Evolutionary conservation across 1,140 invertebrate species (phyloP), one percentile per base, ranked within the genome.

Genomic region (Drosophila mayri): DNA sequence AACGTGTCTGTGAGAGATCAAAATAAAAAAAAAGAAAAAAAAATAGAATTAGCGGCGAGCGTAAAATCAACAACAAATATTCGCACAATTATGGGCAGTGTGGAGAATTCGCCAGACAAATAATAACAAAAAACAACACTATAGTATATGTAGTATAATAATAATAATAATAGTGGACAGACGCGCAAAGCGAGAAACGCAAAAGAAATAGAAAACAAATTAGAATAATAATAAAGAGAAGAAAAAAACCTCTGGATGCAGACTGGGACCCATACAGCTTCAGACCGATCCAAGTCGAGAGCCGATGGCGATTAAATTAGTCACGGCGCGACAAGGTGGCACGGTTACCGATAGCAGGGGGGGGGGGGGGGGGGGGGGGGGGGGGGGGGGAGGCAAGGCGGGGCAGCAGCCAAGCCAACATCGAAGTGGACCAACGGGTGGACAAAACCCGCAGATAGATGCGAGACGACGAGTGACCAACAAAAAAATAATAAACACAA

Each of bases 211-310:
- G 61, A 79, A 74, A 79, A 83, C 84, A 78, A 88, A 87, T 87
- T 87, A 88, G 84, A 87, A 88, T 87, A 84, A 75, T 84, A 80
- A 87, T 88, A 87, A 87, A 87, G 74, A 71, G 76, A 37, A n/a
- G 32, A 25, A 50, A 49, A 30, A 72, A 82, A 76, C 78, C 59
- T 78, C 72, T 44, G 55, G 54, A 60, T 38, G 52, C 50, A 76
- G 63, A 52, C 47, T 52, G 49, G 40, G 59, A 61, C 50, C n/a
- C 43, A 76, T 14, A 76, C 37, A 32, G 47, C 5, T 28, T 8
- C 30, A 32, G 43, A 20, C 18, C 49, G 35, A 58, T 32, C 46
- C 67, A 46, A 54, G 44, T 28, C 67, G 35, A 76, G 65, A 50
- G 68, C 59, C 61, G 54, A 70, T 79, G 80, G 80, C 84, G 76